Evolutionary conservation across 2,113 vertebrate genomes (phyloP), one percentile per base, ranked within the genome.

Genomic region (Paratilapia polleni): DNA sequence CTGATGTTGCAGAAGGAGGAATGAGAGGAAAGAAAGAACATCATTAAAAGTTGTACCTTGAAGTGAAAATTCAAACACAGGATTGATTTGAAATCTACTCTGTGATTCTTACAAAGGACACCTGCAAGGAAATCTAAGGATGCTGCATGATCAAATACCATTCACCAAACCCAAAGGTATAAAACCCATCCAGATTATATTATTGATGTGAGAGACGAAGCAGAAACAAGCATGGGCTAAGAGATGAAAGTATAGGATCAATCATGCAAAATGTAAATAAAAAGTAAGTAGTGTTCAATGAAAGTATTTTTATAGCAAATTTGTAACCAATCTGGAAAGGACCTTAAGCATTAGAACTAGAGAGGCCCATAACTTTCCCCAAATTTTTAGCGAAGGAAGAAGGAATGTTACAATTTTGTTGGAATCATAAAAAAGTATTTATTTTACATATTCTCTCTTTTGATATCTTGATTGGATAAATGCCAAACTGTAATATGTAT

Each of bases 1-100:
- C 97, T 98, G 96, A 86, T 88, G 89, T 90, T 80, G 88, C 64
- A 85, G 80, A 83, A 41, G n/a, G 77, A 84, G 76, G 19, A 61
- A 73, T 43, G 38, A 84, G 31, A 36, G 76, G 83, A 86, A 73
- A 88, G 24, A 81, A 74, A 87, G 81, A 76, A 78, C 19, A 80
- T 79, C 4, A 83, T 88, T 93, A 90, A 70, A 73, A 77, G 8
- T 36, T 61, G 31, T 20, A 34, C 22, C 7, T 68, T 73, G 14
- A 59, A 62, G 31, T 22, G 11, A 62, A 64, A 79, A n/a, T 60
- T 79, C n/a, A 84, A 49, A 82, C 36, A 64, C 3, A 31, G 5
- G 19, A n/a, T 0, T 76, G 81, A 62, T 88, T 84, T 64, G 6
- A 87, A 47, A 36, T 56, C 43, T 75, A 49, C 6, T 22, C 52